Evolutionary conservation across 2,113 vertebrate species (phyloP).

Genomic region (Lepidothrix coronata): DNA sequence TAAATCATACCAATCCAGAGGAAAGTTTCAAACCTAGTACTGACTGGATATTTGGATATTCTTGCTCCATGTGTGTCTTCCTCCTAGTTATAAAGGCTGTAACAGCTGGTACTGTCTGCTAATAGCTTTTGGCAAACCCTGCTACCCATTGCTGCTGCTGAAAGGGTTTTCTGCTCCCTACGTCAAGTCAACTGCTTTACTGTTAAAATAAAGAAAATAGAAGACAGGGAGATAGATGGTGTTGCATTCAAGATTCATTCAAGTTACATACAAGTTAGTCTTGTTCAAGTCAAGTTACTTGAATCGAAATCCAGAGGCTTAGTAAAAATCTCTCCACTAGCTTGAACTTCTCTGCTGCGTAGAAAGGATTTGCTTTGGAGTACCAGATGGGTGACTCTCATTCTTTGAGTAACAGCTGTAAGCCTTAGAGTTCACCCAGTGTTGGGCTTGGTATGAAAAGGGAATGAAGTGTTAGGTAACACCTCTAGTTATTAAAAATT

Average conservation of each 20-base stretch:
- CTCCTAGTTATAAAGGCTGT: neutral
- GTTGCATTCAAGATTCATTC: neutral
- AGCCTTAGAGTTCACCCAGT: neutral
- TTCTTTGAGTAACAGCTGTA: neutral
- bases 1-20: neutral
- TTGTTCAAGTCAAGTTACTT: neutral
- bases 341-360: neutral
- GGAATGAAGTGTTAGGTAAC: neutral
- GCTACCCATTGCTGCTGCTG: neutral
- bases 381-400: neutral
- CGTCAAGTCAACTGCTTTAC: neutral
- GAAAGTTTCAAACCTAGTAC: neutral
- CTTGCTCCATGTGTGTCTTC: fast-evolving
- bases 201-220: neutral
- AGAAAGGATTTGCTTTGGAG: neutral
- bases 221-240: neutral
- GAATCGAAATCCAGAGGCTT: neutral
- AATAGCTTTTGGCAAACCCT: neutral
- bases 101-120: neutral
- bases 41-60: neutral
- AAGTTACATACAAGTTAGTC: neutral
- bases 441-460: neutral
- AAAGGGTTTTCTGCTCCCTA: neutral
- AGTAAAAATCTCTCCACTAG: neutral
- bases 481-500: neutral